Evolutionary conservation across 2,888 invertebrate species (phyloP).

Genomic region (Zonitis immaculata): DNA sequence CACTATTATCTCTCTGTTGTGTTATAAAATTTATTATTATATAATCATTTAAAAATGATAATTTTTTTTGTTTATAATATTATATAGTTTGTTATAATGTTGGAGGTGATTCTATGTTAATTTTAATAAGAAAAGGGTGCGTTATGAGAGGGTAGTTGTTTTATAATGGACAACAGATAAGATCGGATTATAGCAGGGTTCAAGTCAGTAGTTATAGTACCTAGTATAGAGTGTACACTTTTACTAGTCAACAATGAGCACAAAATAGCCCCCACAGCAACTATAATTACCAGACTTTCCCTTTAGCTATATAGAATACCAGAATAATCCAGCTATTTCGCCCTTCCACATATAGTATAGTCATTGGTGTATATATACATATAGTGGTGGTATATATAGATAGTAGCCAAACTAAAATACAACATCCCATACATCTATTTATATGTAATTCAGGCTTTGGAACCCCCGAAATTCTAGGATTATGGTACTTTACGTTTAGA

Average conservation of each 20-base stretch:
- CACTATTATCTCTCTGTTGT: too few species aligned
- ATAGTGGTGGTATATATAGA: too few species aligned
- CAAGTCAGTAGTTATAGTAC: conserved; percentile 18
- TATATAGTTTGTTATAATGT: neutral
- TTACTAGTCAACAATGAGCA: conserved; percentile 45
- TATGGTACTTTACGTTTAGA: conserved; percentile 50
- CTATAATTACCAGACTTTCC: conserved; percentile 47
- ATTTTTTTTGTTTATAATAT: too few species aligned
- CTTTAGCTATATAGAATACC: conserved; percentile 38
- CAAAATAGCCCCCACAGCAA: conserved; percentile 45
- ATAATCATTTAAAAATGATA: too few species aligned
- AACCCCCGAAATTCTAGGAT: conserved; percentile 39
- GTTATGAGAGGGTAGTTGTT: conserved; percentile 13
- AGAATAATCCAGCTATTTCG: conserved; percentile 45
- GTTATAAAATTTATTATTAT: too few species aligned
- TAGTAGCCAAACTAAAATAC: conserved; percentile 23
- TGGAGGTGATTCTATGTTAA: neutral
- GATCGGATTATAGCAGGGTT: conserved; percentile 41
- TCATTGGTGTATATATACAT: too few species aligned
- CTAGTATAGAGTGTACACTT: conserved; percentile 31
- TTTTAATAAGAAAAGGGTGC: neutral
- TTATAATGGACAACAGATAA: conserved; percentile 43
- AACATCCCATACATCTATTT: conserved; percentile 36
- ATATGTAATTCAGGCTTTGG: conserved; percentile 31
- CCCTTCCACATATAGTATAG: too few species aligned